Percentiles rank a stretch among this genome's conserved stretches.
These are phyloP conservation scores for Aethina tumida DNA, from an alignment of 1,140 invertebrate genomes.

Conservation along the genomic window DNA sequence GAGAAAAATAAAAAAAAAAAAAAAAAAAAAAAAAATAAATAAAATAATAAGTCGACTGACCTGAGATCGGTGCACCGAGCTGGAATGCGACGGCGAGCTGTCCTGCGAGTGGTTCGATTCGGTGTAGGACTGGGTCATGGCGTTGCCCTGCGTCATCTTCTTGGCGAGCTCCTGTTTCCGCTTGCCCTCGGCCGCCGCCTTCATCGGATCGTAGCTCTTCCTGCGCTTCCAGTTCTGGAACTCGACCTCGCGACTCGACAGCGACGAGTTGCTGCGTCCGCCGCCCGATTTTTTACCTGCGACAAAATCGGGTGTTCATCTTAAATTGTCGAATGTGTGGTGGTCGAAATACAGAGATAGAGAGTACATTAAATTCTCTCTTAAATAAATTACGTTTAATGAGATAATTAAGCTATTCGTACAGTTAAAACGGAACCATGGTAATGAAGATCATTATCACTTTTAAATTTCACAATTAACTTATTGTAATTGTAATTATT, in stretches of 20 bases:
- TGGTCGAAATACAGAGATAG: too few species aligned
- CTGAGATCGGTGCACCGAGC: constrained; percentile 36
- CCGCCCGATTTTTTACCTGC: constrained; percentile 45
- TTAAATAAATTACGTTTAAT: too few species aligned
- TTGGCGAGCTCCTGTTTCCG: constrained; percentile 43
- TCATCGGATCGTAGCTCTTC: constrained; percentile 85
- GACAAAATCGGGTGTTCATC: constrained; percentile 25
- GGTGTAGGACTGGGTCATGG: constrained; percentile 31
- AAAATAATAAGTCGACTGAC: constrained; percentile 24
- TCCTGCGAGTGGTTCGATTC: constrained; percentile 29
- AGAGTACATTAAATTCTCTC: too few species aligned
- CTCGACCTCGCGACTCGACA: constrained; percentile 64
- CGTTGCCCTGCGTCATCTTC: constrained; percentile 17
- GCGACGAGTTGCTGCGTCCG: constrained; percentile 49
- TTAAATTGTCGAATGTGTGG: too few species aligned
- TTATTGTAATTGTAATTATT: too few species aligned
- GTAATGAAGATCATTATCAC: too few species aligned
- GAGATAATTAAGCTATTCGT: too few species aligned
- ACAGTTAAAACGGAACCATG: too few species aligned
- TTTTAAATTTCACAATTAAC: too few species aligned
- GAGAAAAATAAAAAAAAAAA: too few species aligned
- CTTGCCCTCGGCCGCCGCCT: constrained; percentile 71
- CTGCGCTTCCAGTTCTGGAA: constrained; percentile 86
- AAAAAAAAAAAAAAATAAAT: too few species aligned
- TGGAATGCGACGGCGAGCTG: constrained; percentile 36